Evolutionary conservation across 2,888 invertebrate genomes (phyloP).

Genomic region (Chymomyza procnemis): DNA sequence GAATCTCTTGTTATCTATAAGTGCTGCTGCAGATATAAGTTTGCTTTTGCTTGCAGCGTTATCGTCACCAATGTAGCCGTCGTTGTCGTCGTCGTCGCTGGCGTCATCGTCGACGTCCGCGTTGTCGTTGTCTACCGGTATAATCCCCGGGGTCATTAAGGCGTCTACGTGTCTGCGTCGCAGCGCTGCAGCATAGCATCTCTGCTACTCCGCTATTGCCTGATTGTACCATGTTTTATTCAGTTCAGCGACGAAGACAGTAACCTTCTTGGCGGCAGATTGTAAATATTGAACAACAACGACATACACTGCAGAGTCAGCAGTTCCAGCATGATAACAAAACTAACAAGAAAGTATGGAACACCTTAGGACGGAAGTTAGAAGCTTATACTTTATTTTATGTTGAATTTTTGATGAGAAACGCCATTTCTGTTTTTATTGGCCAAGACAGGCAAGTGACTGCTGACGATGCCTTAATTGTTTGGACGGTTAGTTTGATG

Average conservation of each 20-base stretch:
- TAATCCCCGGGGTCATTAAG: constrained; percentile 61
- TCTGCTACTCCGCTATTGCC: constrained; percentile 26
- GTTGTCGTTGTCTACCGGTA: constrained; percentile 42
- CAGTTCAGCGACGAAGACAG: constrained; percentile 43
- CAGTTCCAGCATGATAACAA: constrained; percentile 4
- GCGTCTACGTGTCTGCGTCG: constrained; percentile 59
- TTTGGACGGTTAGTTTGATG: constrained; percentile 12
- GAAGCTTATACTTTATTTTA: constrained; percentile 38
- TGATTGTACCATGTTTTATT: constrained; percentile 59
- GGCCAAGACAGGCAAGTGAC: constrained; percentile 23
- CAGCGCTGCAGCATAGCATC: constrained; percentile 35
- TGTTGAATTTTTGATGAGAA: constrained; percentile 55
- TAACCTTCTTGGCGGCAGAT: constrained; percentile 31
- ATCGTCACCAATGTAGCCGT: constrained; percentile 5
- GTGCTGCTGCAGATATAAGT: neutral
- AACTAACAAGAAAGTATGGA: constrained; percentile 3
- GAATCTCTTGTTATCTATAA: neutral
- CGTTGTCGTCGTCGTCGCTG: neutral
- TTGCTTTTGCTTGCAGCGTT: constrained; percentile 2
- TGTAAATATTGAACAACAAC: constrained; percentile 52
- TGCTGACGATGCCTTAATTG: constrained; percentile 43
- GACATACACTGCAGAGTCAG: constrained; percentile 13
- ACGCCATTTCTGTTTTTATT: constrained; percentile 42
- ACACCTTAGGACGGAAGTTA: constrained; percentile 34
- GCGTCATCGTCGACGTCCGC: too few species aligned